These are phyloP conservation scores for Halesus radiatus DNA, from an alignment of 1,140 invertebrate genomes.

Conservation along the genomic window DNA sequence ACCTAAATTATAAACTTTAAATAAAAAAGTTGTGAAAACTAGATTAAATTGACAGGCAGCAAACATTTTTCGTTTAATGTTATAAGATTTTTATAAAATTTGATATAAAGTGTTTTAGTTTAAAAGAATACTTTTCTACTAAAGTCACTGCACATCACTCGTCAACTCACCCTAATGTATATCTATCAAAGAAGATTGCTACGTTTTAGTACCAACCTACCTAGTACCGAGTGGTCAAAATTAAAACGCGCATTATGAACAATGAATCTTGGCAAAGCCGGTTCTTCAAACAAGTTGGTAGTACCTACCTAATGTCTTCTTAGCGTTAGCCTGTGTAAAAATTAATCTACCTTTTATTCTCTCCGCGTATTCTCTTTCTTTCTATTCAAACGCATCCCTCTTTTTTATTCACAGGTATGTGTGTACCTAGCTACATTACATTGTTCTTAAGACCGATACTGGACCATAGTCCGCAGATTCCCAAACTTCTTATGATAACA, in stretches of 20 bases:
- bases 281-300: background rate
- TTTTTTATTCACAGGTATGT: constrained; percentile 11
- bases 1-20: too few relatives aligned
- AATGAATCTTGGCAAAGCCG: background rate
- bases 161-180: too few relatives aligned
- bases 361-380: background rate
- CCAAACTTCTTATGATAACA: background rate
- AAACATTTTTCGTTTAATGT: too few relatives aligned
- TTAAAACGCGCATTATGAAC: background rate
- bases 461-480: background rate
- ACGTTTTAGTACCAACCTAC: too few relatives aligned
- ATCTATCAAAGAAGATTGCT: too few relatives aligned
- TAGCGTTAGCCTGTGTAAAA: background rate
- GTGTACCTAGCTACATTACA: background rate
- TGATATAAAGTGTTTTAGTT: too few relatives aligned
- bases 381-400: constrained; percentile 14
- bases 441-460: constrained; percentile 6
- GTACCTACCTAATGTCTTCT: background rate
- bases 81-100: too few relatives aligned
- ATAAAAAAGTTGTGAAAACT: too few relatives aligned
- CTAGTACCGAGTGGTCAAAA: too few relatives aligned
- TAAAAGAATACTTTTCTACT: too few relatives aligned
- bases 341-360: background rate
- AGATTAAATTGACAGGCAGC: too few relatives aligned
- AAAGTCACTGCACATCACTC: too few relatives aligned